Percentiles rank a stretch among this genome's conserved stretches.
These are phyloP conservation scores for Buceros bicornis DNA, from an alignment of 2,797 vertebrate genomes.

Conservation along the genomic window DNA sequence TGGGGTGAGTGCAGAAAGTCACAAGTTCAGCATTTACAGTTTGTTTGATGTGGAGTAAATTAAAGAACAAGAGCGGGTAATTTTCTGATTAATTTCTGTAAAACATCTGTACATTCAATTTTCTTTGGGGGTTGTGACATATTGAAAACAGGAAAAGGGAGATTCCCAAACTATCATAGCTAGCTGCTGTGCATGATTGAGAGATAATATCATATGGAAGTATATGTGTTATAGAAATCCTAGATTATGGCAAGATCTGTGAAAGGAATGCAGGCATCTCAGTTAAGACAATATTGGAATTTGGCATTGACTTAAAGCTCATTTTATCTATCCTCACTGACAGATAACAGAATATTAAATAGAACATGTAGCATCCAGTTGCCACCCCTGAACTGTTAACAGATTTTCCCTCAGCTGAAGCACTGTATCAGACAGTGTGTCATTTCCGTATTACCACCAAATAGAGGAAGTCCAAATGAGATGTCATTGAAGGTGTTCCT, in stretches of 20 bases:
- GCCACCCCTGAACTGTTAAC: background rate
- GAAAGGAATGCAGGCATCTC: background rate
- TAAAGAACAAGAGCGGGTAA: background rate
- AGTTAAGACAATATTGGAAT: background rate
- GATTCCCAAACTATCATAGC: fast-evolving
- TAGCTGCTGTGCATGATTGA: background rate
- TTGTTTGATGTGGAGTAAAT: background rate
- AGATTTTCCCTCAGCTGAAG: background rate
- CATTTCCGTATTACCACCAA: background rate
- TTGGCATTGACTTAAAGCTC: background rate
- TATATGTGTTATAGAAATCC: background rate
- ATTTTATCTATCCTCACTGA: background rate
- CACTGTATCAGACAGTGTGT: background rate
- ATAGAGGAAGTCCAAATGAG: background rate
- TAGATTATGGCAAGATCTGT: background rate
- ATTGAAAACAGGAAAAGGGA: background rate
- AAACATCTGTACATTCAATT: background rate
- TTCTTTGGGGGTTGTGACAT: background rate
- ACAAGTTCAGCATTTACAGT: background rate
- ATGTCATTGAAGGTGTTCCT: background rate
- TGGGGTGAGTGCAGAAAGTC: background rate
- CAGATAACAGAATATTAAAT: background rate
- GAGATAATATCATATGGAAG: background rate
- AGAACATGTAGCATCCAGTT: background rate
- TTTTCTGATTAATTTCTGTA: background rate